phyloP scores from a whole-genome alignment of 2,113 vertebrate species.

The Pavo muticus region DNA sequence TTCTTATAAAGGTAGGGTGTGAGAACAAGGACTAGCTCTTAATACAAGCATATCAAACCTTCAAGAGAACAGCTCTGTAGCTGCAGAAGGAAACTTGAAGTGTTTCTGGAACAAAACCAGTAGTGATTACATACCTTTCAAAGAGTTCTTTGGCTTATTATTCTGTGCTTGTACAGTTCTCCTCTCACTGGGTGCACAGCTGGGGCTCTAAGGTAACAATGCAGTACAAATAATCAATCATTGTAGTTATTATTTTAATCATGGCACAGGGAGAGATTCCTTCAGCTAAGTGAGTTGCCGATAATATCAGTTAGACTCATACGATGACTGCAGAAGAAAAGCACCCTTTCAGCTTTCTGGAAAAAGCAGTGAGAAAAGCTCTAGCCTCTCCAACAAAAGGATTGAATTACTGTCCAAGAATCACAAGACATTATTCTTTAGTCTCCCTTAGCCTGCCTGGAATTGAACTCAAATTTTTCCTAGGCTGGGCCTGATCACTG shows the following conservation, averaged over 20 bases:
- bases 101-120: not conserved
- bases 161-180: not conserved
- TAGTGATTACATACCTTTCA: not conserved
- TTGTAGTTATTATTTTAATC: slow-evolving; percentile 10
- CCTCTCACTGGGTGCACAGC: not conserved
- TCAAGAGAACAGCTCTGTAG: not conserved
- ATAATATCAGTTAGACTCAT: not conserved
- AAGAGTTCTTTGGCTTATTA: not conserved
- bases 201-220: not conserved
- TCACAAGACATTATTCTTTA: not conserved
- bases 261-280: not conserved
- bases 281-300: not conserved
- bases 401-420: not conserved
- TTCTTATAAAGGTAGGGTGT: not conserved
- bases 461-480: not conserved
- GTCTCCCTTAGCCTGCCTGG: not conserved
- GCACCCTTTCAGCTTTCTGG: not conserved
- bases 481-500: not conserved
- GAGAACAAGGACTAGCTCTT: not conserved
- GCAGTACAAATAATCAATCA: not conserved
- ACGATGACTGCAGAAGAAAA: not conserved
- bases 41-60: not conserved
- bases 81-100: not conserved
- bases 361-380: not conserved
- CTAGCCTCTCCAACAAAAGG: not conserved